A percentile compares a stretch with the other conserved stretches of the same genome.
Conservation (phyloP, 2,797 vertebrate genomes). For the Geotrypetes seraphini region DNA sequence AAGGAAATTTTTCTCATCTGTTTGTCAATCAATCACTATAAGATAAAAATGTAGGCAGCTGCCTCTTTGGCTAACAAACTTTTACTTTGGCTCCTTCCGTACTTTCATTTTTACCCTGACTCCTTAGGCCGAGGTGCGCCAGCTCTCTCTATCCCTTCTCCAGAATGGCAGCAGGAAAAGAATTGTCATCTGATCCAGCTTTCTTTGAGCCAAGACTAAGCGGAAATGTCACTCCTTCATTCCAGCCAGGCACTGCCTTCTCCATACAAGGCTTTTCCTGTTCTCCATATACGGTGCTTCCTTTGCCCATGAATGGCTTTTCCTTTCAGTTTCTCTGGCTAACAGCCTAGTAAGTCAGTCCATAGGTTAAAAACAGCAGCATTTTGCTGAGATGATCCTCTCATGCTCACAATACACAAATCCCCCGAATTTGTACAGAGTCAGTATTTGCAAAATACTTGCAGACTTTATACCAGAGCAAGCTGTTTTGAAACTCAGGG, state of each 20-base stretch:
- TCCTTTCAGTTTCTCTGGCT: slow-evolving; percentile 55
- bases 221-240: slow-evolving; percentile 65
- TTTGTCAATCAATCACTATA: too few relatives aligned
- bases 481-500: too few relatives aligned
- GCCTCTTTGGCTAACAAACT: too few relatives aligned
- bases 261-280: slow-evolving; percentile 47
- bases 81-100: too few relatives aligned
- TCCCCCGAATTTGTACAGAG: too few relatives aligned
- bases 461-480: too few relatives aligned
- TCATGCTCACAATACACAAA: too few relatives aligned
- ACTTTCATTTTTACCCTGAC: too few relatives aligned
- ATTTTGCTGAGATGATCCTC: neutral
- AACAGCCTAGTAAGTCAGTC: slow-evolving; percentile 34
- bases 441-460: too few relatives aligned
- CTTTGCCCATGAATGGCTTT: slow-evolving; percentile 70
- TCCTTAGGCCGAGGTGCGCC: slow-evolving; percentile 21
- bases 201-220: slow-evolving; percentile 50
- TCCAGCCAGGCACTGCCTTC: slow-evolving; percentile 57
- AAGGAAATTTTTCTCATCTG: too few relatives aligned
- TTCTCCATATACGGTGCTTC: slow-evolving; percentile 65
- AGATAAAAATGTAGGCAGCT: too few relatives aligned
- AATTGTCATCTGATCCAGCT: slow-evolving; percentile 59
- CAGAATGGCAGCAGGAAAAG: slow-evolving; percentile 50
- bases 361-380: slow-evolving; percentile 8
- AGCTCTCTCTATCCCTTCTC: slow-evolving; percentile 23